These are phyloP conservation scores for Drusus annulatus DNA, from an alignment of 1,140 invertebrate species.

Conservation along the genomic window DNA sequence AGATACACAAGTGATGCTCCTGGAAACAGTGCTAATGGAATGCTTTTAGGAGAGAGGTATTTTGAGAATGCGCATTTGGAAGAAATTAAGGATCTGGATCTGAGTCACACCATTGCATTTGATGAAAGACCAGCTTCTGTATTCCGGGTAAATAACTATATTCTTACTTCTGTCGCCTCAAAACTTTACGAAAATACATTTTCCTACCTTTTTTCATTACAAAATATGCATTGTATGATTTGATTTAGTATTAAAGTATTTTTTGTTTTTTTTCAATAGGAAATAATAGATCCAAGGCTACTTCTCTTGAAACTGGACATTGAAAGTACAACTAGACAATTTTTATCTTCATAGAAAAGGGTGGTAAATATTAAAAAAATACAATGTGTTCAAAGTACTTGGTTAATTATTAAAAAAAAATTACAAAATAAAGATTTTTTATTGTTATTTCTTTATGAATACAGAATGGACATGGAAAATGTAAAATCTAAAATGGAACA, in stretches of 20 bases:
- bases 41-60: not conserved
- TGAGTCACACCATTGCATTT: not conserved
- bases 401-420: not conserved
- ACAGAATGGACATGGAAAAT: not conserved
- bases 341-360: too few species aligned
- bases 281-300: conserved; percentile 34
- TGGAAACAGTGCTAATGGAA: not conserved
- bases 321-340: conserved; percentile 17
- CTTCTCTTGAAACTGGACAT: conserved; percentile 35
- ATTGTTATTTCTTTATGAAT: conserved; percentile 21
- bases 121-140: conserved; percentile 1
- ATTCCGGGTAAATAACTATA: conserved; percentile 27
- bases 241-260: not conserved
- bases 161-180: not conserved
- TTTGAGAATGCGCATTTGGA: conserved; percentile 2
- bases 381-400: too few species aligned
- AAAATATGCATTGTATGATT: not conserved
- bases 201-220: not conserved
- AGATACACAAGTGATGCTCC: not conserved
- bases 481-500: not conserved
- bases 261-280: conserved; percentile 22
- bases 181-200: not conserved
- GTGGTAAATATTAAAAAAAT: too few species aligned
- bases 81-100: not conserved
- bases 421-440: conserved; percentile 28